Base-by-base conservation (phyloP, 2,888 invertebrate genomes). In the Lagria hirta region DNA sequence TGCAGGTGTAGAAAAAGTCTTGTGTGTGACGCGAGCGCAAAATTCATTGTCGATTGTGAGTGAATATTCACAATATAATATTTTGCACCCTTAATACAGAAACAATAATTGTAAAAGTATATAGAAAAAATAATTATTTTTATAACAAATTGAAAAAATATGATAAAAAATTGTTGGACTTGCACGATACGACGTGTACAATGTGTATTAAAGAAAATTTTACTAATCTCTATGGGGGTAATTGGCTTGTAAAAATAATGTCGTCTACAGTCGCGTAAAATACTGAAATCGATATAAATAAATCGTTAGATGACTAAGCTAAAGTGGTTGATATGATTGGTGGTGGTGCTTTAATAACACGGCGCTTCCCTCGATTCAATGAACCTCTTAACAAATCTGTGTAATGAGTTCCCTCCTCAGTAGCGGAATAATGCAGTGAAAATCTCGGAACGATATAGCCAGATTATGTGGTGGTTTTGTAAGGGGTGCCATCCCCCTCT, bases 381-480 rank as follows among this genome's bases (percentile, higher is more conserved):
- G 62, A 61, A 60, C 61, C 61, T 62, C 62, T 64, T 62, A 64
- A 62, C 63, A 64, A 64, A 64, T 64, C 61, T 61, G 58, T 60
- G 57, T 58, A 59, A 59, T 59, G 57, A 59, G 56, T 57, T 56
- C 58, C 44, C 44, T 37, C 44, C 54, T 57, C 56, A 54, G 55
- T 55, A 49, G 55, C 52, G 53, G 54, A 57, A 62, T 64, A 63
- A 63, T 63, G 55, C 63, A 60, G 64, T 62, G 66, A 64, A 64
- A 66, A 66, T 66, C 63, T 65, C 60, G 58, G 58, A 63, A 63
- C 64, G 64, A 64, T 65, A 62, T 58, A 62, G 62, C 64, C 54
- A 60, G 66, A 66, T 66, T 65, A 66, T 60, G 60, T 62, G 63
- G 63, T 57, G 66, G 66, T 65, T 65, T 47, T 61, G 59, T 55